Evolutionary conservation across 2,797 vertebrate genomes (phyloP).

Genomic region (Rousettus madagascariensis): DNA sequence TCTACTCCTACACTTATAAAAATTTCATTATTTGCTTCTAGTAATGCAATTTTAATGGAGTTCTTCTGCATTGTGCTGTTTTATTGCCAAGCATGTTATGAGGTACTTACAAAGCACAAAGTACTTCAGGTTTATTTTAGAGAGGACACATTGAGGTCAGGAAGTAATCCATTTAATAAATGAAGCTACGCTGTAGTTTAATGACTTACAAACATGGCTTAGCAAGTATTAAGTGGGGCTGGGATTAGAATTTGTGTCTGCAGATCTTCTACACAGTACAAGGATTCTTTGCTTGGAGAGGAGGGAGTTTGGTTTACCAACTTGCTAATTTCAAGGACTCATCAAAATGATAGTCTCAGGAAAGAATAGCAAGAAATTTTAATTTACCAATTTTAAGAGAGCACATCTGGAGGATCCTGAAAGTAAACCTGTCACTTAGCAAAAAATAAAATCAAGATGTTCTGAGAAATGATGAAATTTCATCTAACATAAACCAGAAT

Average conservation of each 20-base stretch:
- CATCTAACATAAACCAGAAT: conserved; percentile 33
- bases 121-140: conserved; percentile 38
- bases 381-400: background rate
- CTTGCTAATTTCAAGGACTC: background rate
- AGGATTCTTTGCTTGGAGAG: background rate
- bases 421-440: conserved; percentile 41
- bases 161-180: conserved; percentile 60
- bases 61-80: background rate
- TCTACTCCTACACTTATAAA: background rate
- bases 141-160: background rate
- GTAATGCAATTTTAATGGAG: background rate
- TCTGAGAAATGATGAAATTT: conserved; percentile 42
- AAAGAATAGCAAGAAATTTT: conserved; percentile 22
- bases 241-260: background rate
- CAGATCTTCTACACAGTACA: background rate
- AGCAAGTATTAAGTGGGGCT: background rate
- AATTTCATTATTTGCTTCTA: conserved; percentile 9
- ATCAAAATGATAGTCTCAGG: conserved; percentile 7
- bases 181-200: conserved; percentile 18
- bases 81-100: conserved; percentile 30
- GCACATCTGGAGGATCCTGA: background rate
- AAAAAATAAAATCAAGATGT: conserved; percentile 54
- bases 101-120: conserved; percentile 43
- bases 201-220: background rate
- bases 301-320: background rate